A percentile compares a stretch with the other conserved stretches of the same genome.
Conservation (phyloP, 2,888 invertebrate genomes). For the Calephelis perditalis region DNA sequence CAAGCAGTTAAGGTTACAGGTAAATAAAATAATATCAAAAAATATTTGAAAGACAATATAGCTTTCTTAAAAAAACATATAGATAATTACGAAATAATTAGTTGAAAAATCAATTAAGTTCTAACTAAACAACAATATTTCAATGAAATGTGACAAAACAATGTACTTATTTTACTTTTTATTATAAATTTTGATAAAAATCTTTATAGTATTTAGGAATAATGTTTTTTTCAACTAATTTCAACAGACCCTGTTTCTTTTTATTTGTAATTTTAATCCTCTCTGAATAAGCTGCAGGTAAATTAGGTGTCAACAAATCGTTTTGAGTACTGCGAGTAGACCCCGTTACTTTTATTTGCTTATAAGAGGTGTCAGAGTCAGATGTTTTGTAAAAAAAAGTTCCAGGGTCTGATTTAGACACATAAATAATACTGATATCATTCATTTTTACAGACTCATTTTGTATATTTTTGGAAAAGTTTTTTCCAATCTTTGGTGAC, state of each 20-base stretch:
- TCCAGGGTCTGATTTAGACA: slow-evolving; percentile 20
- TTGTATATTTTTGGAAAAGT: slow-evolving; percentile 24
- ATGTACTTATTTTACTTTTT: too few species aligned
- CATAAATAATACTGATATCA: slow-evolving; percentile 23
- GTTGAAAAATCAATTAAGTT: too few species aligned
- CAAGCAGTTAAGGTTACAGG: background rate
- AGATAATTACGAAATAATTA: too few species aligned
- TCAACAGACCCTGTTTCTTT: slow-evolving; percentile 23
- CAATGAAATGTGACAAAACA: background rate
- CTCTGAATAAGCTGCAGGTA: slow-evolving; percentile 24
- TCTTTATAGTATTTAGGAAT: slow-evolving; percentile 28
- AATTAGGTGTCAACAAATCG: slow-evolving; percentile 23
- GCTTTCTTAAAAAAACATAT: too few species aligned
- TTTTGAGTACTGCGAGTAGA: slow-evolving; percentile 24
- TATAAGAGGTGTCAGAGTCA: slow-evolving; percentile 24
- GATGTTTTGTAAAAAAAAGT: slow-evolving; percentile 22
- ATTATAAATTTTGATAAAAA: slow-evolving; percentile 24
- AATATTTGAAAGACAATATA: too few species aligned
- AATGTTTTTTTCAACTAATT: slow-evolving; percentile 26
- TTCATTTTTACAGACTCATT: slow-evolving; percentile 14
- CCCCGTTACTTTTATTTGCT: slow-evolving; percentile 22
- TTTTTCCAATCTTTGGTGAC: slow-evolving; percentile 23
- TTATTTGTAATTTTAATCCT: slow-evolving; percentile 25
- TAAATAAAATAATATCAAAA: background rate
- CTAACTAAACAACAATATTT: background rate